These are phyloP conservation scores for Echinarachnius parma DNA, from an alignment of 53 echinoderm and acorn worm genomes.

Conservation along the genomic window DNA sequence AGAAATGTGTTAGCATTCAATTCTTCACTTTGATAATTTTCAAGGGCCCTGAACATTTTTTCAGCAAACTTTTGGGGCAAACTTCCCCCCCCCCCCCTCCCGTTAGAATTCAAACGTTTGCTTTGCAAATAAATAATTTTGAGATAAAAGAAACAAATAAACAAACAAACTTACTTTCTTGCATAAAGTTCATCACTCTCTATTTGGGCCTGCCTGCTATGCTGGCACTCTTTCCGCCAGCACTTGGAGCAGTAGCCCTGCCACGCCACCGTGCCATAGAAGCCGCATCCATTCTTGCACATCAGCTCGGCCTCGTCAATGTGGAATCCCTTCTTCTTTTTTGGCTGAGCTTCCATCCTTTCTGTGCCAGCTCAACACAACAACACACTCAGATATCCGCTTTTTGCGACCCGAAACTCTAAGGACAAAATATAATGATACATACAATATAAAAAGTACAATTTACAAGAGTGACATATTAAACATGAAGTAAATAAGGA, in stretches of 20 bases:
- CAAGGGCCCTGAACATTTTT: no score
- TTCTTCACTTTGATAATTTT: no score
- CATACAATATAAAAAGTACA: neutral
- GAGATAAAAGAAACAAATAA: neutral
- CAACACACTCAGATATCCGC: no score
- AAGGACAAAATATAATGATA: neutral
- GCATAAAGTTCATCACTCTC: constrained; percentile 62
- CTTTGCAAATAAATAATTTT: no score
- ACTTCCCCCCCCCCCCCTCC: no score
- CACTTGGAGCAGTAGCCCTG: constrained; percentile 94
- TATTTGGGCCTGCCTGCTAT: constrained; percentile 74
- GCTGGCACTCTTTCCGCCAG: constrained; percentile 80
- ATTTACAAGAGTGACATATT: neutral
- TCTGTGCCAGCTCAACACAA: neutral
- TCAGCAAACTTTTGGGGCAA: no score
- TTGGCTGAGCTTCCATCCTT: constrained; percentile 32
- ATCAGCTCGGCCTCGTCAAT: constrained; percentile 83
- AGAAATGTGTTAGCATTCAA: no score
- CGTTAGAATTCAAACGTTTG: no score
- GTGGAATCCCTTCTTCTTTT: constrained; percentile 88
- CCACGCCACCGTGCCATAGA: constrained; percentile 92
- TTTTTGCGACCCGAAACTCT: no score
- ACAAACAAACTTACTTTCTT: constrained; percentile 26
- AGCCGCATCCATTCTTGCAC: constrained; percentile 94
- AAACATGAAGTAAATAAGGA: no score